Evolutionary conservation across 2,888 invertebrate genomes (phyloP).

Genomic region (Antheraea assamensis): DNA sequence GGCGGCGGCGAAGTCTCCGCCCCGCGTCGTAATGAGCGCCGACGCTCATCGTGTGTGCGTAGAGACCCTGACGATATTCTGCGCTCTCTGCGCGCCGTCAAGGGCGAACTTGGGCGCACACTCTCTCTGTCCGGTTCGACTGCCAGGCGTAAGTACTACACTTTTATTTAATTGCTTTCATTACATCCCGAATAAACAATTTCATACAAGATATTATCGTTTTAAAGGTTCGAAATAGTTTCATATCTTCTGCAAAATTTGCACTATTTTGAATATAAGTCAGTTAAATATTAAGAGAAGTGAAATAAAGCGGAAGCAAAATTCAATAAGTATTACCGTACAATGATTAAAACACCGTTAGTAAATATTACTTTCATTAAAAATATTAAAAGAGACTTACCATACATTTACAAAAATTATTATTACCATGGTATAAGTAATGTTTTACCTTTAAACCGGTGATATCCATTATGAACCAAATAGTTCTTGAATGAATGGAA

Average conservation of each 20-base stretch:
- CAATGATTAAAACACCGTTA: not conserved
- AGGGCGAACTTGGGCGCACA: constrained; percentile 91
- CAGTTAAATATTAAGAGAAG: not conserved
- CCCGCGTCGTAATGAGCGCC: constrained; percentile 82
- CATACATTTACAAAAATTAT: not conserved
- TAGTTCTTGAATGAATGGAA: not conserved
- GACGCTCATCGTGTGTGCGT: constrained; percentile 91
- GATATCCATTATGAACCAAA: not conserved
- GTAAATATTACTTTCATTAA: not conserved
- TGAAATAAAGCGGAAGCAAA: not conserved
- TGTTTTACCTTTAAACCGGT: not conserved
- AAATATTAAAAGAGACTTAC: not conserved
- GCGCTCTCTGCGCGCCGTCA: constrained; percentile 90
- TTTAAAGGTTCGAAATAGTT: not conserved
- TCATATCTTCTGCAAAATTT: not conserved
- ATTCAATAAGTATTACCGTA: not conserved
- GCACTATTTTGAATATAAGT: not conserved
- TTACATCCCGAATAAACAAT: not conserved
- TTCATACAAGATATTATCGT: not conserved
- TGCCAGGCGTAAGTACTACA: constrained; percentile 86
- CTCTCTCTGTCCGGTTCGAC: constrained; percentile 89
- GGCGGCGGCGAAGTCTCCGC: constrained; percentile 54
- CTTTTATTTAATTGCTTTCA: not conserved
- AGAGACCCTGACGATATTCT: constrained; percentile 93
- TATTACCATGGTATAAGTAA: not conserved